phyloP scores from a whole-genome alignment of 2,888 invertebrate species.

The Tipula vernalis region DNA sequence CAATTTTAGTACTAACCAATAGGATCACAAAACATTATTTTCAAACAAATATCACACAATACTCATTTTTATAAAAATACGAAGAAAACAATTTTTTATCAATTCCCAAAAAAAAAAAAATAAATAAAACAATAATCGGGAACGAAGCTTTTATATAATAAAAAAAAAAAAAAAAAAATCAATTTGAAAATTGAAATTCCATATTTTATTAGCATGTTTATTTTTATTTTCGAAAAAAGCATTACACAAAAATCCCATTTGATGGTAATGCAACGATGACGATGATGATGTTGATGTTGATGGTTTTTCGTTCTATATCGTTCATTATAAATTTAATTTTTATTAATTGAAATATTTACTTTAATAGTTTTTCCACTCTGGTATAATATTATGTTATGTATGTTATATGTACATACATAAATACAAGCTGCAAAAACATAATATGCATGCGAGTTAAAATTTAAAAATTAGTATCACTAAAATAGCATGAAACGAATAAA shows the following conservation, averaged over 20 bases:
- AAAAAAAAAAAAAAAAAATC: neutral
- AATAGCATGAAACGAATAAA: neutral
- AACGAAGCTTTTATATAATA: neutral
- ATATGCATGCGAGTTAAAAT: neutral
- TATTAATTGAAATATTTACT: neutral
- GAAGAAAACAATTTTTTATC: neutral
- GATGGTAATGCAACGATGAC: neutral
- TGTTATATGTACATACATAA: neutral
- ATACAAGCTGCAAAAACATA: neutral
- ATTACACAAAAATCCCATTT: neutral
- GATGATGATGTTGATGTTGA: neutral
- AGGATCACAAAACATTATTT: neutral
- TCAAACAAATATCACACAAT: neutral
- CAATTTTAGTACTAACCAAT: neutral
- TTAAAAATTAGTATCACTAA: neutral
- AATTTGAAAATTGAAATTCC: neutral
- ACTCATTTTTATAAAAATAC: too few relatives aligned
- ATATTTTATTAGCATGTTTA: neutral
- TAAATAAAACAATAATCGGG: neutral
- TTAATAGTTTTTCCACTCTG: neutral
- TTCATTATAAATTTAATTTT: neutral
- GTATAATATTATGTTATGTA: neutral
- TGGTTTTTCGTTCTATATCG: neutral
- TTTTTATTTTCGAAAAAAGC: neutral
- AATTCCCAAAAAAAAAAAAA: neutral